Conservation (phyloP, 2,797 vertebrate species). For the Crenichthys baileyi region DNA sequence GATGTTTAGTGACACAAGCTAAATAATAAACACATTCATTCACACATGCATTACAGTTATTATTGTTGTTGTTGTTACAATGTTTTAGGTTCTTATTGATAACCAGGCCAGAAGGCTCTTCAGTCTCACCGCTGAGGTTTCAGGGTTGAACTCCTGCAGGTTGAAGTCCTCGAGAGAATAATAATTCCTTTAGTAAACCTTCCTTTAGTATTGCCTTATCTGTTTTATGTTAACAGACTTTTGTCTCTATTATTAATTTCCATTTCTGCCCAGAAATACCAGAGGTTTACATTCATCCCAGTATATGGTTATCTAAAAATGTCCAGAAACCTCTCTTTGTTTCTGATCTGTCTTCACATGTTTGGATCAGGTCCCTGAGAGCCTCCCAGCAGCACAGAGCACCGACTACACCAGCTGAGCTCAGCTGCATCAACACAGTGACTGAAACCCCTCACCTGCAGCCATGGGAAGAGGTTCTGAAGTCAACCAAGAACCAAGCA, state of each 20-base stretch:
- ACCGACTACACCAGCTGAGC: conserved; percentile 23
- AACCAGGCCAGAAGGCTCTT: conserved; percentile 44
- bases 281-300: no score
- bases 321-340: not conserved
- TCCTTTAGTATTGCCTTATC: no score
- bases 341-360: conserved; percentile 3
- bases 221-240: no score
- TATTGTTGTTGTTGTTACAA: not conserved
- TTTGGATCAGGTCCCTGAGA: conserved; percentile 46
- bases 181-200: no score
- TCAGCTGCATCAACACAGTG: conserved; percentile 64
- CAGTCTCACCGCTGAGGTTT: conserved; percentile 42
- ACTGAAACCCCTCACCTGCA: not conserved
- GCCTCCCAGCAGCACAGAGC: conserved; percentile 30
- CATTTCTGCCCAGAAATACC: no score
- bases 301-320: not conserved
- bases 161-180: conserved; percentile 55
- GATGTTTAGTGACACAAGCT: not conserved
- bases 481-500: not conserved
- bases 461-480: not conserved
- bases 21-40: not conserved
- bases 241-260: no score
- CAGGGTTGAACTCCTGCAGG: conserved; percentile 41
- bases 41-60: not conserved
- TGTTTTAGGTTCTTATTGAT: conserved; percentile 35